Evolutionary conservation across 2,888 invertebrate genomes (phyloP).

Genomic region (Ganaspis brasiliensis): DNA sequence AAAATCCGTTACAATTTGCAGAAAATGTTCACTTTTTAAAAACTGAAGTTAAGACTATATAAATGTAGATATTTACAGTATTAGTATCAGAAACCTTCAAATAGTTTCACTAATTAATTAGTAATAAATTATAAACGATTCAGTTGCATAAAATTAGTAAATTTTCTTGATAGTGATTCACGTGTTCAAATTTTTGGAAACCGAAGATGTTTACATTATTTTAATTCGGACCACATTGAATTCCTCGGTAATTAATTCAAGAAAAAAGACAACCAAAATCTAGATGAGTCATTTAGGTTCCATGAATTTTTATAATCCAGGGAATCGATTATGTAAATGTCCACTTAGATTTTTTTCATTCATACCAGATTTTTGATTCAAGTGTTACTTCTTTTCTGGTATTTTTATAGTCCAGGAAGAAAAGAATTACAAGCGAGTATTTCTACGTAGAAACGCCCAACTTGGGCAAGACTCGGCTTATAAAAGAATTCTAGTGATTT

Average conservation of each 20-base stretch:
- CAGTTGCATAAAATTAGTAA: too few species aligned
- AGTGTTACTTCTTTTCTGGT: neutral
- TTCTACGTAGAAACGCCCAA: neutral
- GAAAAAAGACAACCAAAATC: constrained; percentile 16
- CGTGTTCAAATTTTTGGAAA: neutral
- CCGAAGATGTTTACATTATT: neutral
- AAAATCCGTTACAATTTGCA: too few species aligned
- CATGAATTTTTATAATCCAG: neutral
- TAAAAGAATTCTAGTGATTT: neutral
- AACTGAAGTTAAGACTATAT: too few species aligned
- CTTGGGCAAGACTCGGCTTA: neutral
- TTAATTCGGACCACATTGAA: neutral
- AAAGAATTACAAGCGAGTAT: neutral
- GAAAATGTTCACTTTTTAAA: too few species aligned
- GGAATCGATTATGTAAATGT: constrained; percentile 37
- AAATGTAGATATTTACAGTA: too few species aligned
- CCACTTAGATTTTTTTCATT: neutral
- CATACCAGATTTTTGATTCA: constrained; percentile 7
- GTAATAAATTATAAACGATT: too few species aligned
- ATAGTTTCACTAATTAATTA: too few species aligned
- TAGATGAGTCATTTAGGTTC: constrained; percentile 25
- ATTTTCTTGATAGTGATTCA: neutral
- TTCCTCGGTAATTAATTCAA: constrained; percentile 17
- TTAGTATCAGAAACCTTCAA: too few species aligned
- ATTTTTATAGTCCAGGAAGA: constrained; percentile 15